Evolutionary conservation across 2,797 vertebrate genomes (phyloP), one percentile per base, ranked within the genome.

Genomic region (Trachurus trachurus): DNA sequence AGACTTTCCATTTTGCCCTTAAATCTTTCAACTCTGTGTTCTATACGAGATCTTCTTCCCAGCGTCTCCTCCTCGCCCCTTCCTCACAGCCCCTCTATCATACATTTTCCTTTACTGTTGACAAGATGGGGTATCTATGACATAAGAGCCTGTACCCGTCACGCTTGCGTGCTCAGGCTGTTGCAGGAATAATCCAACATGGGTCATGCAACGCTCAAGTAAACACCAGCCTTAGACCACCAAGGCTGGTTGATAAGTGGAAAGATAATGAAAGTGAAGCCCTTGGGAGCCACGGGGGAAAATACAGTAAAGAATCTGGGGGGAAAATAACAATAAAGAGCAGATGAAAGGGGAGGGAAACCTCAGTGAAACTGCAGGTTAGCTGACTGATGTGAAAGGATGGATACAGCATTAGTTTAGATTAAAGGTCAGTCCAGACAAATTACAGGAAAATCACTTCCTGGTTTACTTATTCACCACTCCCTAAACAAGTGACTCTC

Each of bases 111-210:
- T 61, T 56, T 59, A 52, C 85, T 75, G 86, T 71, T 90, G 88
- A 92, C 90, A 84, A 88, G 81, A 84, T 80, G 73, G 80, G 71
- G 75, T 89, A 86, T 89, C 88, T 76, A 61, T 91, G 87, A 89
- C 89, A 88, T 76, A 85, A 88, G 82, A 81, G 72, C 37, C 79
- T 29, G 66, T 64, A 39, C 75, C 78, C 57, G 71, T 87, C 86
- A 90, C 5, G 84, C 87, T 82, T 42, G 82, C 26, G 11, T 87
- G 91, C 82, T 73, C 82, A 73, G 45, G 81, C 81, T 73, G 74
- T 75, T 80, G 81, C 78, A 83, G 70, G 74, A 82, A 81, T 88
- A 81, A 91, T 88, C 88, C 86, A 75, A 57, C 80, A 52, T 62
- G 78, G 76, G 72, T 85, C 84, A 67, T 54, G 82, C 80, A 64